Conservation (phyloP, 2,113 vertebrate genomes). For the Suricata suricatta region DNA sequence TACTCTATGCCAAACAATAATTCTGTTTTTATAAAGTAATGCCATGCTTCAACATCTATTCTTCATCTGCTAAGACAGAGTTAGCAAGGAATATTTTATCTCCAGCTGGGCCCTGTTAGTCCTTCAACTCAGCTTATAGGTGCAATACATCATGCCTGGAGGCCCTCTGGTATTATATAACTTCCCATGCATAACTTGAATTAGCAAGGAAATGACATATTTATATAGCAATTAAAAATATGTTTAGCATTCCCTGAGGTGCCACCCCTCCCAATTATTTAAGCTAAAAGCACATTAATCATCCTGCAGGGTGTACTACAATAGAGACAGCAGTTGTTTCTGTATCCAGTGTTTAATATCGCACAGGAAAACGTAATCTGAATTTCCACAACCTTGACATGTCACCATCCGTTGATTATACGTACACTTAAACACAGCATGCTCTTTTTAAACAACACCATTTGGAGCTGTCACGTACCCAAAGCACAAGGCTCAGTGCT, state of each 20-base stretch:
- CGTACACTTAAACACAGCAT: constrained; percentile 27
- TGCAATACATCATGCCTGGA: constrained; percentile 58
- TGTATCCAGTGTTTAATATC: not conserved
- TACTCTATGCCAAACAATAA: constrained; percentile 59
- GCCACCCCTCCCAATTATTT: constrained; percentile 75
- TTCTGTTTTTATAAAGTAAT: constrained; percentile 55
- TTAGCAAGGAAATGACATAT: constrained; percentile 79
- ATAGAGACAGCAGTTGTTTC: constrained; percentile 63
- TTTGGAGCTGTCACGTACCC: constrained; percentile 42
- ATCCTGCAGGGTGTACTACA: constrained; percentile 9
- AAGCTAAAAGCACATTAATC: constrained; percentile 74
- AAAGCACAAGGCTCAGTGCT: not conserved
- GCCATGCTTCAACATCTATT: constrained; percentile 60
- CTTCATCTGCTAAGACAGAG: constrained; percentile 58
- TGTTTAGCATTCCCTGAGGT: constrained; percentile 75
- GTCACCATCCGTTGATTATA: constrained; percentile 58
- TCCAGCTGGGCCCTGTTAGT: constrained; percentile 14
- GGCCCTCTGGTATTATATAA: constrained; percentile 66
- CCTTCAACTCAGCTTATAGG: constrained; percentile 67
- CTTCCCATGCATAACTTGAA: constrained; percentile 69
- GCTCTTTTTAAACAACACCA: constrained; percentile 50
- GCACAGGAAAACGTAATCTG: constrained; percentile 22
- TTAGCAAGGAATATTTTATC: constrained; percentile 65
- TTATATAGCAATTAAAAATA: constrained; percentile 85
- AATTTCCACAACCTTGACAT: constrained; percentile 75